Base-by-base conservation (phyloP, 1,140 invertebrate species). In the Dreissena polymorpha region DNA sequence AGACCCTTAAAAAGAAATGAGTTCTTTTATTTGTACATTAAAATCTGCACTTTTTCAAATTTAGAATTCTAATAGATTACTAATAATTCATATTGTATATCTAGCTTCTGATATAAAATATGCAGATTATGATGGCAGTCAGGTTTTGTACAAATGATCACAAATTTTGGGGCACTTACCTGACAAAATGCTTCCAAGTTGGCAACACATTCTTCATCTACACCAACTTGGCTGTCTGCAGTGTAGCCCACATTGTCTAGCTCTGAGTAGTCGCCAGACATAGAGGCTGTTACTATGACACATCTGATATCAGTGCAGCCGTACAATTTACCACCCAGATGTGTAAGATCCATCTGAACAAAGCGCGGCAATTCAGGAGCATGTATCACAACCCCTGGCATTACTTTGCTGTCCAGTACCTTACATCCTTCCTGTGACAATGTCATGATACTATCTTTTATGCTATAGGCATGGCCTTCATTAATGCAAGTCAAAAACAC, bases 221-320 rank as follows among this genome's bases (percentile, higher is more conserved):
- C 67, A 73, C 74, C 39, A 12, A 82, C 72, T 13, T 70, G 73
- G 53, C 29, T 65, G 10, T 75, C 63, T 69, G 69, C 71, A 49
- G 84, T 77, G 84, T 77, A 88, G 16, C 67, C 70, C 25, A 69
- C 75, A 70, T 77, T 69, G 2, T 82, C 27, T 1, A 87, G 27
- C 55, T 88, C 87, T 50, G 88, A 87, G 25, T 84, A 50, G 76
- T 89, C 87, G 25, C 88, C 88, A 0, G 88, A 89, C 83, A 89
- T 74, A 51, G 88, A 89, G 10, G 76, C 72, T 23, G 70, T 87
- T 13, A 89, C 69, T 16, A 89, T 27, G 16, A 79, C 88, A 57
- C 86, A 83, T 77, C 79, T 85, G 21, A 89, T 72, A 27, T 39
- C 8, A 39, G 39, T 39, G 39, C 39, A 5, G 39, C 39, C 39